phyloP scores from a whole-genome alignment of 2,888 invertebrate genomes.

The Ormyrus rosae region DNA sequence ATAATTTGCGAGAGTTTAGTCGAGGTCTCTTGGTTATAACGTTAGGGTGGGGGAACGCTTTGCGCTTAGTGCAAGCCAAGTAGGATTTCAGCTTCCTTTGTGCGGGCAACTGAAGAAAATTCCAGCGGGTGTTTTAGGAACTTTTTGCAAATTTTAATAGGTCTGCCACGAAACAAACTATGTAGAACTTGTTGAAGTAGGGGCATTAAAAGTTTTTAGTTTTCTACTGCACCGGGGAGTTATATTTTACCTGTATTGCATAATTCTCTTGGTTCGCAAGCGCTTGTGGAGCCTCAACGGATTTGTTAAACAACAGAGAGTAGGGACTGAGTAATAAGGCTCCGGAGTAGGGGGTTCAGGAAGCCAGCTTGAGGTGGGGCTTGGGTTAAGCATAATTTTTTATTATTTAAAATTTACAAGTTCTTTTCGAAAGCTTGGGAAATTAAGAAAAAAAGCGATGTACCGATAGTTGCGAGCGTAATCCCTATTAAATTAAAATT shows the following conservation, averaged over 20 bases:
- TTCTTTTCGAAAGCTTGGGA: neutral
- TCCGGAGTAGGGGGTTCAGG: slow-evolving; percentile 32
- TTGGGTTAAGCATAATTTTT: slow-evolving; percentile 45
- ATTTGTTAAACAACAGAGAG: slow-evolving; percentile 25
- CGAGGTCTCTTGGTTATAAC: too few species aligned
- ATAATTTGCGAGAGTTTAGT: too few species aligned
- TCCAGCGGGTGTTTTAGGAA: neutral
- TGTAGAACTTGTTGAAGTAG: neutral
- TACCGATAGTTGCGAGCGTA: too few species aligned
- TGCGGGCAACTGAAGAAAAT: neutral
- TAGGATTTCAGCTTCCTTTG: too few species aligned
- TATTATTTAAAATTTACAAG: neutral
- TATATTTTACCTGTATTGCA: slow-evolving; percentile 50
- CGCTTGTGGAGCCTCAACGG: slow-evolving; percentile 42
- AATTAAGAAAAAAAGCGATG: too few species aligned
- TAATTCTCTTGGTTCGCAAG: slow-evolving; percentile 36
- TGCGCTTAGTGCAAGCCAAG: too few species aligned
- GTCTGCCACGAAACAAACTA: neutral
- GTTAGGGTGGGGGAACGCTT: too few species aligned
- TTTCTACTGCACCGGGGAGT: neutral
- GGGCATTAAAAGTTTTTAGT: neutral
- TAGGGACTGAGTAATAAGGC: slow-evolving; percentile 28
- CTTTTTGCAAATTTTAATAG: neutral
- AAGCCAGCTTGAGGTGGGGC: slow-evolving; percentile 42
- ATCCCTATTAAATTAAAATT: too few species aligned